Evolutionary conservation across 2,888 invertebrate genomes (phyloP), one percentile per base, ranked within the genome.

Genomic region (Archips xylosteana): DNA sequence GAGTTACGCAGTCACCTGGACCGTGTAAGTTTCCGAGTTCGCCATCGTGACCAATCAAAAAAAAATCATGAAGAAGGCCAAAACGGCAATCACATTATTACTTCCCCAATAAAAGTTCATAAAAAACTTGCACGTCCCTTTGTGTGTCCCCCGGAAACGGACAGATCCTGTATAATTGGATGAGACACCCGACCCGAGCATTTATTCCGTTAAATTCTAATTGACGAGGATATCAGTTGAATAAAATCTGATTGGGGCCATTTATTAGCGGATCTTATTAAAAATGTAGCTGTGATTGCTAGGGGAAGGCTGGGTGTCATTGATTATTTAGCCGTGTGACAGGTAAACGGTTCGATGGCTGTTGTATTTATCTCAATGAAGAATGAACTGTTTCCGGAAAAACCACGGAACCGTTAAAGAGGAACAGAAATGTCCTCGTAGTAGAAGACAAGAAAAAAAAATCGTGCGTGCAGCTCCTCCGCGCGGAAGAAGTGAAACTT

Each of bases 191-290:
- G 68, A 57, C 57, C 73, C 68, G 59, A 62, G 73, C 73, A 73
- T 73, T 69, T 73, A 73, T 73, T 68, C 73, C 42, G 68, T 73
- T 73, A 68, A 73, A 68, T 51, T 69, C 63, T 68, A 69, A 73
- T 69, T 69, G 73, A 73, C 68, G 73, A 59, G 68, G 63, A 73
- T 68, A 68, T 73, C 68, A 64, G 68, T 49, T 57, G 49, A 63
- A 63, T 68, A 49, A 68, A 73, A 73, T 73, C 68, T 68, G 63
- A 73, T 68, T 63, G 68, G 63, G 57, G 47, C 47, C 72, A 73
- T 68, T 68, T 73, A 73, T 68, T 63, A 67, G 51, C 23, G 47
- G 42, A 72, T 64, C 72, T 59, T 68, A 68, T 73, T 73, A 73
- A 73, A 73, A 73, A 68, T 68, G 68, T 68, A 73, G 63, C 67